Base-by-base conservation (phyloP, 2,888 invertebrate species). In the Andricus curvator region DNA sequence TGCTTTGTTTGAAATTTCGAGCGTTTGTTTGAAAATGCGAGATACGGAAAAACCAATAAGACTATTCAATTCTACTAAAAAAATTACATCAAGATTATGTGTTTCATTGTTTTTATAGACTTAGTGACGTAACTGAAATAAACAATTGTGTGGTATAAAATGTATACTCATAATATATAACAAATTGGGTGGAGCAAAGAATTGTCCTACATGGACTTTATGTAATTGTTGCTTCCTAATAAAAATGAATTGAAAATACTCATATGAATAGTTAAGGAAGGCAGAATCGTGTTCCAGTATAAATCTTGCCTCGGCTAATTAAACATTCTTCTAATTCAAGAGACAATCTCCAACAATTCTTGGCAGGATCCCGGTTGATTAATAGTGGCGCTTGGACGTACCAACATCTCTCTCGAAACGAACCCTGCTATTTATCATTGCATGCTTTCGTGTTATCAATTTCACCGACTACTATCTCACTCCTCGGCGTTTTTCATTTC, bases 261-360 rank as follows among this genome's bases (percentile, higher is more conserved):
- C n/a, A 56, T 56, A n/a, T 9, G 56, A 15, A 44, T 56, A 56
- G 9, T n/a, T 2, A 8, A 8, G 20, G n/a, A 8, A 20, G 44
- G 70, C 29, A 70, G 9, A 29, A 22, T 56, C 17, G n/a, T 74
- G n/a, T 74, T 15, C 56, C 56, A 74, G 51, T 37, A 44, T 44
- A 56, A 51, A 56, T 51, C 56, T 74, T 74, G 33, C 56, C 33
- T 37, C 56, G 56, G 51, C 74, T 81, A 79, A 82, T 82, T 81
- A 81, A 82, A 82, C 78, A 78, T 74, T 81, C 77, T 80, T 77
- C 80, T 78, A 81, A 81, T 83, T 83, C 79, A 80, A 79, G 78
- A 77, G 79, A 77, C 78, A 80, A 78, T 76, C 37, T 76, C 81
- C 66, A 77, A 68, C 78, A 78, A 70, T 82, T 82, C 80, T 64